These are phyloP conservation scores for Meloe dianella DNA, from an alignment of 2,888 invertebrate species.

Conservation along the genomic window DNA sequence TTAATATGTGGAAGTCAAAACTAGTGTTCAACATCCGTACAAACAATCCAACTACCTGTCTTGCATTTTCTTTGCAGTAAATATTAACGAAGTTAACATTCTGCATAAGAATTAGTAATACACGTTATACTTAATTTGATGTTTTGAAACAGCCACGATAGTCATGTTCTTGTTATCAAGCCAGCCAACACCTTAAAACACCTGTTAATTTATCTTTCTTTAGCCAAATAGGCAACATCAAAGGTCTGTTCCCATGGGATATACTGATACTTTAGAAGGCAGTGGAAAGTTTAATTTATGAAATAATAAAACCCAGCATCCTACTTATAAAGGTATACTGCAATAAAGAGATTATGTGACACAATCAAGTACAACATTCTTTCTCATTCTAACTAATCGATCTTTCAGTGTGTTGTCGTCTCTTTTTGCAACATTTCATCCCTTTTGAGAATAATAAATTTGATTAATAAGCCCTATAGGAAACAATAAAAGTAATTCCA, in stretches of 20 bases:
- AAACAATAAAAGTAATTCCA: constrained; percentile 41
- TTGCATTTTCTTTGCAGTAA: neutral
- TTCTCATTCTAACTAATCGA: neutral
- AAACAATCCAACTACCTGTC: constrained; percentile 8
- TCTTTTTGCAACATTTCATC: constrained; percentile 17
- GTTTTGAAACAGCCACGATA: neutral
- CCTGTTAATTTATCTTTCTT: constrained; percentile 4
- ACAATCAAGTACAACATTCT: constrained; percentile 30
- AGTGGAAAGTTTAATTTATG: constrained; percentile 28
- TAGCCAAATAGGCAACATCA: constrained; percentile 16
- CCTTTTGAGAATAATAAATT: constrained; percentile 38
- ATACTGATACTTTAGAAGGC: neutral
- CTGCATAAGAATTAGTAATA: neutral
- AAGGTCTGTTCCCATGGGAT: constrained; percentile 16
- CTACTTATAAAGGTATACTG: neutral
- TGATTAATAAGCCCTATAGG: constrained; percentile 37
- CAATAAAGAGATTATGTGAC: constrained; percentile 35
- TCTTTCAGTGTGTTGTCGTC: neutral
- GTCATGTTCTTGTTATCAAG: neutral
- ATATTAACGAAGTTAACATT: neutral
- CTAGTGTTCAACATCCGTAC: neutral
- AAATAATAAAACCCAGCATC: constrained; percentile 27
- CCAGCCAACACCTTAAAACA: constrained; percentile 2
- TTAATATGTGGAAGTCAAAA: neutral
- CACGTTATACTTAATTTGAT: neutral